Base-by-base conservation (phyloP, 2,797 vertebrate species). In the Catharus ustulatus region DNA sequence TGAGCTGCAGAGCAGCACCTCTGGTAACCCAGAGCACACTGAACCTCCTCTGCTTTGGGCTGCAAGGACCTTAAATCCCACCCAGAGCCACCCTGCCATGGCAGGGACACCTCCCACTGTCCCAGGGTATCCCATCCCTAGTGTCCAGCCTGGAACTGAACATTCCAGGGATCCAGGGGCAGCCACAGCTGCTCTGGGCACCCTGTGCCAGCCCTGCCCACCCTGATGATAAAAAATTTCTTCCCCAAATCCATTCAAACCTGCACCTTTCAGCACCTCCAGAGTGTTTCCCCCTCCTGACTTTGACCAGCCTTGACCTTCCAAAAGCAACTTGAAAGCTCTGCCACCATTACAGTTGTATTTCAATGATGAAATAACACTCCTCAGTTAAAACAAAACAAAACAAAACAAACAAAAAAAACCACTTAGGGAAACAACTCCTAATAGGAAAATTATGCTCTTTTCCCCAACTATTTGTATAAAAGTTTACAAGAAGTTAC, bases 131-230 rank as follows among this genome's bases (percentile, higher is more conserved):
- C 42, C 77, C 52, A 58, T 2, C 13, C 45, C 38, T 43, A 66
- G 1, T 3, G 1, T 32, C 69, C 71, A 76, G 0, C 55, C 55
- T 38, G 43, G 32, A 42, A 55, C n/a, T 5, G 71, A 34, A 34
- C n/a, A n/a, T n/a, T n/a, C 81, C 86, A 74, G 48, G 62, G 77
- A 32, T 61, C 9, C 69, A 66, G 85, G 61, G 48, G 22, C 85
- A 88, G 69, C 62, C 85, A 0, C 62, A 81, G 54, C 46, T 36
- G 0, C 34, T 48, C 54, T 67, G 67, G 54, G 16, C 1, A 61
- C 0, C 42, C 36, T 22, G 40, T 54, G 21, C 55, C 78, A 62
- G 13, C 7, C 1, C 40, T 24, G 0, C 1, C 5, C 63, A 23
- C 6, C 7, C 48, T 63, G 16, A 21, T 9, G 32, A n/a, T 15